A percentile compares a stretch with the other conserved stretches of the same genome.
These are phyloP conservation scores for Mantis religiosa DNA, from an alignment of 2,888 invertebrate genomes.

Conservation along the genomic window DNA sequence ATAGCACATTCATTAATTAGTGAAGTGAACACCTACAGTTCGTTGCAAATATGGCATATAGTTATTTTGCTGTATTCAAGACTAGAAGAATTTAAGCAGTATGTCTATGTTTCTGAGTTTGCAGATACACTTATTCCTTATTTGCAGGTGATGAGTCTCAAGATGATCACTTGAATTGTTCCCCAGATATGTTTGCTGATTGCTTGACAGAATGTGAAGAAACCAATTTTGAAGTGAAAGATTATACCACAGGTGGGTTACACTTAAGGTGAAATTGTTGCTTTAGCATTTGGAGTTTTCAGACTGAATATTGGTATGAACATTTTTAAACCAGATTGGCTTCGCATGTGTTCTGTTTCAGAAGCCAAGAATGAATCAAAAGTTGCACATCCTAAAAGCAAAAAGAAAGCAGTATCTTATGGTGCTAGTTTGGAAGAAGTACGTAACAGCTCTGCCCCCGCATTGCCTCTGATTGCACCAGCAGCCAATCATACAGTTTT, in stretches of 20 bases:
- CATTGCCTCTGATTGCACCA: background rate
- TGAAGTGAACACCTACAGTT: too few species aligned
- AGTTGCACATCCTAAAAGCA: background rate
- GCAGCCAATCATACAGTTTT: background rate
- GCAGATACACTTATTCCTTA: too few species aligned
- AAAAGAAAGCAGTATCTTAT: background rate
- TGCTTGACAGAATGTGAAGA: background rate
- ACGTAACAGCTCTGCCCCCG: background rate
- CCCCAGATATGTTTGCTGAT: background rate
- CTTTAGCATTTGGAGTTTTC: background rate
- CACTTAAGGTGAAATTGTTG: background rate
- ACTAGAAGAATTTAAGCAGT: too few species aligned
- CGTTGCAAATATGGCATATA: too few species aligned
- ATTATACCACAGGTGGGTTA: background rate
- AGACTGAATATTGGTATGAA: background rate
- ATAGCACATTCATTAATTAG: too few species aligned
- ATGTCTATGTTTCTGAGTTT: too few species aligned
- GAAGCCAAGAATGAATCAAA: background rate
- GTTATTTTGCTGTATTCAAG: too few species aligned
- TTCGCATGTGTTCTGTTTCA: background rate
- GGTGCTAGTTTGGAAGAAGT: background rate
- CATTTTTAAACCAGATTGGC: too few species aligned
- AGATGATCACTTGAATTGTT: background rate
- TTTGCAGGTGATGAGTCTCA: background rate
- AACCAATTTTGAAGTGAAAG: background rate